phyloP scores from a whole-genome alignment of 2,797 vertebrate genomes.

The Bryconaethiops microstoma region DNA sequence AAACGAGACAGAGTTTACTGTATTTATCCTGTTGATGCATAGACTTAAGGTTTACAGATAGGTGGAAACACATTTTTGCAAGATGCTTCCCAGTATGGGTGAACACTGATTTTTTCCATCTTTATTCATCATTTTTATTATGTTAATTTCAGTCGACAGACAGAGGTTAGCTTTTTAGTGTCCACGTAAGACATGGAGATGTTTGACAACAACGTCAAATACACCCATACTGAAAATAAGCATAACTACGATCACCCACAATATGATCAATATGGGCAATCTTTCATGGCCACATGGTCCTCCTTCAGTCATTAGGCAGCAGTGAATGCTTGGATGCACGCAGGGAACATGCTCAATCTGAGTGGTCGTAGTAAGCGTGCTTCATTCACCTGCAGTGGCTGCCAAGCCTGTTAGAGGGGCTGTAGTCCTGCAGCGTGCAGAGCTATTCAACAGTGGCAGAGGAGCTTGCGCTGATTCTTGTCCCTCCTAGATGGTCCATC shows the following conservation, averaged over 20 bases:
- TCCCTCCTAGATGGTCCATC: slow-evolving; percentile 53
- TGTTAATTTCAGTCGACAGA: not conserved
- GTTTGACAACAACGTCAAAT: not conserved
- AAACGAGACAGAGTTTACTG: slow-evolving; percentile 24
- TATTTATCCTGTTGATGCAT: not conserved
- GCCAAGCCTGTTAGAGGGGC: slow-evolving; percentile 52
- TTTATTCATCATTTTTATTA: not conserved
- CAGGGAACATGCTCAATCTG: slow-evolving; percentile 8
- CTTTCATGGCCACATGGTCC: not conserved
- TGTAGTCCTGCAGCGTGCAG: slow-evolving; percentile 42
- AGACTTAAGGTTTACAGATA: not conserved
- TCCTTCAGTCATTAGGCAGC: slow-evolving; percentile 23
- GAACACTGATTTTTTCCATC: not conserved
- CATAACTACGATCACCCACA: not conserved
- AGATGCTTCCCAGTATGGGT: not conserved
- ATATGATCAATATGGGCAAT: not conserved
- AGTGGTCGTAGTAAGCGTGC: slow-evolving; percentile 45
- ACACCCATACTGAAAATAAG: not conserved
- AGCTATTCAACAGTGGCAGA: slow-evolving; percentile 33
- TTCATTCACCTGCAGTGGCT: slow-evolving; percentile 56
- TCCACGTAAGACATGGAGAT: not conserved
- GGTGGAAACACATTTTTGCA: slow-evolving; percentile 15
- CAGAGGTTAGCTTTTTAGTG: not conserved
- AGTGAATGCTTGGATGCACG: not conserved
- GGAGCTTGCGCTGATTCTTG: slow-evolving; percentile 42